Percentiles rank a stretch among this genome's conserved stretches.
These are phyloP conservation scores for Dryobates pubescens DNA, from an alignment of 2,797 vertebrate species.

Conservation along the genomic window DNA sequence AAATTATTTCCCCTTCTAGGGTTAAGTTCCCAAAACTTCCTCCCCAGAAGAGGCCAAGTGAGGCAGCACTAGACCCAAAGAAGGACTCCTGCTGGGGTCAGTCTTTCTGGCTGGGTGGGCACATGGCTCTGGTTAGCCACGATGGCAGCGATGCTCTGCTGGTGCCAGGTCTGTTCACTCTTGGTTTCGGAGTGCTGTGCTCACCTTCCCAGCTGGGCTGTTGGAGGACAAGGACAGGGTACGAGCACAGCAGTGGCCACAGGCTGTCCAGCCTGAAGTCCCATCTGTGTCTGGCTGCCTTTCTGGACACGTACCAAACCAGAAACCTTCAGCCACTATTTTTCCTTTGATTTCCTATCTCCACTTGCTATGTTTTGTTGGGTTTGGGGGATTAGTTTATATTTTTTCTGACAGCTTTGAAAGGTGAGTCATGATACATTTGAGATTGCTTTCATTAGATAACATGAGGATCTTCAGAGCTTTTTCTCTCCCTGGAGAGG, in stretches of 20 bases:
- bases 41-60: background rate
- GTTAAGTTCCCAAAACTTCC: background rate
- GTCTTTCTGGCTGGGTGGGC: background rate
- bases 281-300: background rate
- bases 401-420: conserved; percentile 7
- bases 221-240: background rate
- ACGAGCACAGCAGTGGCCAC: background rate
- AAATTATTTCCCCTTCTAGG: background rate
- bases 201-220: background rate
- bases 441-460: background rate
- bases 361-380: background rate
- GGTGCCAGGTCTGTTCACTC: accelerated
- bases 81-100: accelerated
- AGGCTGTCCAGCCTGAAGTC: background rate
- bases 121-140: accelerated
- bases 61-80: accelerated
- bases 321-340: background rate
- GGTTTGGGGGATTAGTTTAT: background rate
- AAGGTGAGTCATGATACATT: conserved; percentile 18
- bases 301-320: background rate
- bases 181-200: background rate
- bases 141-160: background rate
- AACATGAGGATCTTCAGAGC: background rate
- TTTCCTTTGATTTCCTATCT: background rate
- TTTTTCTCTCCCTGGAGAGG: background rate